Evolutionary conservation across 2,888 invertebrate genomes (phyloP).

Genomic region (Ernsta delagoae): DNA sequence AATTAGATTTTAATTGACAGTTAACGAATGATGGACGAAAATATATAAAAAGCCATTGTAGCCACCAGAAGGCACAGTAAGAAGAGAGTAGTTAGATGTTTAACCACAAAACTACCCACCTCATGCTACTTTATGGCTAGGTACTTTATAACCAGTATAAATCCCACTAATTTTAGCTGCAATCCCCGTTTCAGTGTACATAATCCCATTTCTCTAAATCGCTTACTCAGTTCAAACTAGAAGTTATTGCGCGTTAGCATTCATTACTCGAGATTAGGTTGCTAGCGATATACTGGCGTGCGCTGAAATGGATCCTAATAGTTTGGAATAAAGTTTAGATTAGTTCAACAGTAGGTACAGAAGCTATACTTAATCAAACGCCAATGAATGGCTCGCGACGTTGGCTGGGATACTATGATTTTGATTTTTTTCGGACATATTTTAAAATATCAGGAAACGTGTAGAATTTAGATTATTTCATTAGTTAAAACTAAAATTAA

Average conservation of each 20-base stretch:
- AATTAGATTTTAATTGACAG: too few relatives aligned
- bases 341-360: slow-evolving; percentile 21
- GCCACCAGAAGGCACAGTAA: too few relatives aligned
- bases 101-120: too few relatives aligned
- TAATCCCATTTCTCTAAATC: slow-evolving; percentile 50
- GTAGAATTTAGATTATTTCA: too few relatives aligned
- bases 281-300: slow-evolving; percentile 10
- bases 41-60: too few relatives aligned
- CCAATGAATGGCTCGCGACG: slow-evolving; percentile 45
- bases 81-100: too few relatives aligned
- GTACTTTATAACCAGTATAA: neutral
- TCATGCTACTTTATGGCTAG: neutral
- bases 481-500: too few relatives aligned
- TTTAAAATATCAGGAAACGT: too few relatives aligned
- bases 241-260: slow-evolving; percentile 49
- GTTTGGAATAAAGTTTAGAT: slow-evolving; percentile 36
- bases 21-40: too few relatives aligned
- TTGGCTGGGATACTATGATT: slow-evolving; percentile 40
- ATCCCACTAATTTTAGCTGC: slow-evolving; percentile 4
- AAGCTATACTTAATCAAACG: slow-evolving; percentile 49
- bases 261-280: slow-evolving; percentile 49
- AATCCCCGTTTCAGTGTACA: slow-evolving; percentile 9
- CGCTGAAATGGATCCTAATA: slow-evolving; percentile 38
- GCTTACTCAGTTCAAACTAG: slow-evolving; percentile 48
- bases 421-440: slow-evolving; percentile 3